Conservation (phyloP, 1,140 invertebrate genomes). For the Colletes latitarsis region DNA sequence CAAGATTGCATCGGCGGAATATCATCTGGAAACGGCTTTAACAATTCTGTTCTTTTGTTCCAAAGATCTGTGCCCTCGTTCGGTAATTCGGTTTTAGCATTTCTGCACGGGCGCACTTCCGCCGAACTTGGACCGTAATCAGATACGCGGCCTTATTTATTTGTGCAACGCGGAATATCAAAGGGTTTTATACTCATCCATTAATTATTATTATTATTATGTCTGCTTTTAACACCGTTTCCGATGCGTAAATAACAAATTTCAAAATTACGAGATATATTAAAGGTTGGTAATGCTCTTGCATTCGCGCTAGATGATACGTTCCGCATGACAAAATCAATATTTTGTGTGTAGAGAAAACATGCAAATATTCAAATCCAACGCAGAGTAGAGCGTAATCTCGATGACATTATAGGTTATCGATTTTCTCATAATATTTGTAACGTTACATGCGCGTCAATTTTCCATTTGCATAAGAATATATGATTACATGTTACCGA, state of each 20-base stretch:
- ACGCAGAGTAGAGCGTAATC: neutral
- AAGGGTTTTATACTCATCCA: too few species aligned
- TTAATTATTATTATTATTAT: too few species aligned
- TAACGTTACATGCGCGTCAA: neutral
- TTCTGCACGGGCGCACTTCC: too few species aligned
- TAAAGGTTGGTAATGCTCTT: neutral
- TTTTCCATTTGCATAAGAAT: neutral
- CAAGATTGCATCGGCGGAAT: too few species aligned
- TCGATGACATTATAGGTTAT: conserved; percentile 2
- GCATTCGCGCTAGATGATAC: neutral
- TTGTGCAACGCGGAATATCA: too few species aligned
- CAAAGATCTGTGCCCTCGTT: too few species aligned
- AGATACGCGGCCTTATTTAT: too few species aligned
- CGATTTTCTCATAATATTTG: neutral
- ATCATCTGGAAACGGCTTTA: too few species aligned
- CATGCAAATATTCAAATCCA: neutral
- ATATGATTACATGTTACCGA: neutral
- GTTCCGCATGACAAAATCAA: neutral
- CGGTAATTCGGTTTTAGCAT: too few species aligned
- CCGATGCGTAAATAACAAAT: neutral
- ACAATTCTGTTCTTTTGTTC: too few species aligned
- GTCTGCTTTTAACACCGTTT: neutral
- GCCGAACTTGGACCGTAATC: too few species aligned
- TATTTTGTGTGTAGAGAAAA: neutral
- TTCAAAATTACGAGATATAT: neutral